phyloP scores from a whole-genome alignment of 2,888 invertebrate species.

The Tetheella fluctuosa region DNA sequence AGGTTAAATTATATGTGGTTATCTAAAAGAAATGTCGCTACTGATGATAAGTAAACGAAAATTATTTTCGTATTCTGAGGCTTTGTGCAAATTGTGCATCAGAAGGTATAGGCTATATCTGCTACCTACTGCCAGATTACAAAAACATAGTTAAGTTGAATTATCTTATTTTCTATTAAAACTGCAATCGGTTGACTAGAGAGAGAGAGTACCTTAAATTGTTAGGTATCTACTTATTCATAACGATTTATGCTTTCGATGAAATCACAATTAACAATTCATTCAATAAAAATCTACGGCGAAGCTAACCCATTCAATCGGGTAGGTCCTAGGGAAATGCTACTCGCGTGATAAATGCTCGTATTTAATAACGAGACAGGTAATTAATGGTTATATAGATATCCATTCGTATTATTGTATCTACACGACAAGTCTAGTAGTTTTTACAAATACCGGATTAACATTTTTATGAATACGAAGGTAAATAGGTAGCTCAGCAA shows the following conservation, averaged over 20 bases:
- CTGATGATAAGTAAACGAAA: background rate
- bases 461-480: too few species aligned
- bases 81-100: conserved; percentile 7
- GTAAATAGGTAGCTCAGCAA: too few species aligned
- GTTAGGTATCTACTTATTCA: background rate
- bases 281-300: background rate
- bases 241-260: background rate
- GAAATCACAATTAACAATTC: background rate
- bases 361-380: background rate
- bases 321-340: background rate
- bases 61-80: background rate
- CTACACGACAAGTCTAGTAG: too few species aligned
- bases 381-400: too few species aligned
- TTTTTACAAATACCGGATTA: too few species aligned
- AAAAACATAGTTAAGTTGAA: background rate
- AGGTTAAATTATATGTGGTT: too few species aligned
- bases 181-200: background rate
- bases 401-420: too few species aligned
- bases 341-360: too few species aligned
- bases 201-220: background rate
- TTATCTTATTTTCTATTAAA: background rate
- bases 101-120: background rate
- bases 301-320: background rate
- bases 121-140: background rate
- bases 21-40: background rate